Base-by-base conservation (phyloP, 2,888 invertebrate species). In the Eristalinus aeneus region DNA sequence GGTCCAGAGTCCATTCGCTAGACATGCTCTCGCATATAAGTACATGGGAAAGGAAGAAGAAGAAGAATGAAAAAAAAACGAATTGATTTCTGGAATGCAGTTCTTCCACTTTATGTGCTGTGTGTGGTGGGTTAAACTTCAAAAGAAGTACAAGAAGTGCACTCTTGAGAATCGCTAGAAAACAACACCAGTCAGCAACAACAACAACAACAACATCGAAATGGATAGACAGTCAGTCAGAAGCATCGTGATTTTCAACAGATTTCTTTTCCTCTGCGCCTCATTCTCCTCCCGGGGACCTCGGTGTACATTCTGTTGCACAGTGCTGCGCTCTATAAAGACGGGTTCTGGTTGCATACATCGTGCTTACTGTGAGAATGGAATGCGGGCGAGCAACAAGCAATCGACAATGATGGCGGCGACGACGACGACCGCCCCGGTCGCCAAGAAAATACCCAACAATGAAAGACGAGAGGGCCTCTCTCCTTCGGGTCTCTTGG, bases 81-180 rank as follows among this genome's bases (percentile, higher is more conserved):
- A 65, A 34, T 64, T 61, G 61, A 64, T 63, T 68, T 85, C 72
- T 82, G 86, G 86, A 86, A 86, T 86, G 86, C 86, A 86, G 86
- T 86, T 86, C 71, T 74, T 78, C 86, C 74, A 86, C 86, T 86
- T 82, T 78, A 53, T 82, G 77, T 86, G 77, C 86, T 86, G 82
- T 74, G 56, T 82, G 77, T 86, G 77, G 74, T 86, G 69, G 86
- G 82, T 78, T 86, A 67, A 82, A 86, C 86, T 82, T 86, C 60
- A 82, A 82, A 86, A 74, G 78, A 86, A 86, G 74, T 86, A 82
- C 74, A 86, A 86, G 77, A 86, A 78, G 78, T 86, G 82, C 78
- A 82, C 86, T 86, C 81, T 82, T 82, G 78, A 82, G 80, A 77
- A 77, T 56, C 77, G 61, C 46, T 82, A 20, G 36, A 75, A 23